Base-by-base conservation (phyloP, 2,113 vertebrate species). In the Triplophysa siluroides region DNA sequence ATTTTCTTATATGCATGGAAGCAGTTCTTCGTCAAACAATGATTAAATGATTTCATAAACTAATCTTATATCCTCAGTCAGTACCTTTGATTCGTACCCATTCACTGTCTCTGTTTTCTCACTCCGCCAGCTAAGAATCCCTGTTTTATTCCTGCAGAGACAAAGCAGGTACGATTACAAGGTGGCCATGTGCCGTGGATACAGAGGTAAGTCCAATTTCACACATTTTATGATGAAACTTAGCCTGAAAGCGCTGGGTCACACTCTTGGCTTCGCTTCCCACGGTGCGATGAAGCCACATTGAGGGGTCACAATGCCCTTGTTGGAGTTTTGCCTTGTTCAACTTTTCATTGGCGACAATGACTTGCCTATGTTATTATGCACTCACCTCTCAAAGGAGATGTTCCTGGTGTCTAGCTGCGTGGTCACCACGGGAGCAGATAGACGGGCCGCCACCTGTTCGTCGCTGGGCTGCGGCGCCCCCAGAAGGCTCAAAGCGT, bases 361-460 rank as follows among this genome's bases (percentile, higher is more conserved):
- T 29, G 33, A 61, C 50, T 45, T 74, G 54, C 13, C 19, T 38
- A 4, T 33, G 21, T 29, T 70, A 64, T 43, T 66, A 21, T 18
- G 76, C 9, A 10, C 92, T 86, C 86, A 98, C 98, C 98, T 97
- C 92, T 99, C 98, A 0, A 99, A 99, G 84, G 97, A 94, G 54
- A 98, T 97, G 89, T 99, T 99, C 91, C 94, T 96, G 64, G 97
- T 98, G 87, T 99, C 97, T 3, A 99, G 94, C 89, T 99, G 98
- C 0, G 98, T 99, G 84, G 97, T 96, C 83, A 99, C 98, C 0
- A 99, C 96, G 0, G 98, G 95, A 0, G 95, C 95, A 0, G 95
- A 95, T 72, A 99, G 94, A 60, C 98, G 91, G 76, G 93, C 95
- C 64, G 95, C 95, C 73, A 98, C 97, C 92, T 99, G 98, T 89